Evolutionary conservation across 2,888 invertebrate species (phyloP), one percentile per base, ranked within the genome.

Genomic region (Nemotelus pantherinus): DNA sequence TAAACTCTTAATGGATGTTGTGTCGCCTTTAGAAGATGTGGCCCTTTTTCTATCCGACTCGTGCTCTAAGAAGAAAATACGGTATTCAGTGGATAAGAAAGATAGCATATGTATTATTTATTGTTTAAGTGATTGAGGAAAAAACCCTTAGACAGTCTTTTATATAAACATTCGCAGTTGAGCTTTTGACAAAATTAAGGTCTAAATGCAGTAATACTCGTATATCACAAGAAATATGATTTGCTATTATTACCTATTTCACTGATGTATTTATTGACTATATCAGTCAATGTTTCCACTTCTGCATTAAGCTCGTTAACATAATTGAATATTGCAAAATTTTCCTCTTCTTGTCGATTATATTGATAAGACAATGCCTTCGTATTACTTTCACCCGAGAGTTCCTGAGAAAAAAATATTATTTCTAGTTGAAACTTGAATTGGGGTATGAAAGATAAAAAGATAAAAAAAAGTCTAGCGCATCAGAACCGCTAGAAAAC

Each of bases 321-420:
- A 84, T 95, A 96, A 86, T 93, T 95, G 85, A 97, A 97, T 0
- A 95, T 89, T 0, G 96, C 95, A 85, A 96, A 97, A 88, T 97
- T 97, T 85, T 95, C 94, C 82, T 95, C 95, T 84, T 97, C 97
- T 79, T 94, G 92, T 50, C 93, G 91, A n/a, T 92, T 90, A 86
- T 95, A 97, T 84, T 93, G 91, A 2, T 90, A 90, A 6, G 93
- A 91, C 64, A 96, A 86, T 39, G 90, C 90, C 80, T 92, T 91
- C 39, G 93, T 89, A 80, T 93, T 91, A 2, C 90, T 88, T 83
- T 93, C 93, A 0, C 90, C 90, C 48, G 90, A 47, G 9, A 72
- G 58, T 45, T 72, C 60, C 58, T 72, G 39, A 25, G 41, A n/a
- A 53, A 68, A 65, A 7, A 5, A 58, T 58, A 6, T 58, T 58